Base-by-base conservation (phyloP, 2,888 invertebrate species). In the Drosophila fungiperda region DNA sequence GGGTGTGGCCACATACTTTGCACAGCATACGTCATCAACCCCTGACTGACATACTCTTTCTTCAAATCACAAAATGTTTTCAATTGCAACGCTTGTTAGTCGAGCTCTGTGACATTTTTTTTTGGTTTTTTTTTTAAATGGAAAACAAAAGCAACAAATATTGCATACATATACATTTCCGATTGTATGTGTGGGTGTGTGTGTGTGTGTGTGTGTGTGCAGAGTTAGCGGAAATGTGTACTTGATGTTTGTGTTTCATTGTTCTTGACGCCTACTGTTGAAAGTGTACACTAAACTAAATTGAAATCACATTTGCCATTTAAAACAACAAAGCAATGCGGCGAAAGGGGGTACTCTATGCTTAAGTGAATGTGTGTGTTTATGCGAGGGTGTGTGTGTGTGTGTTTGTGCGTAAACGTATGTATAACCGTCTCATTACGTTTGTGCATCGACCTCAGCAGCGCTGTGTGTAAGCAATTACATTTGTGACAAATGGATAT, bases 401-500 rank as follows among this genome's bases (percentile, higher is more conserved):
- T 70, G 54, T 50, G 26, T 32, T 23, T 1, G 15, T 29, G 17
- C 49, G 54, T 4, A 54, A 29, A 2, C 42, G 57, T 69, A 48
- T 70, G 50, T 62, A 52, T 52, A 62, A 67, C 40, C 62, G 61
- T 50, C 71, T 78, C 80, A 74, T 81, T 84, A 83, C 67, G 72
- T 80, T 83, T 63, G 65, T 57, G 60, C 61, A 53, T 45, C 40
- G 53, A 72, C 65, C 52, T 55, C 74, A 23, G 5, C 50, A 53
- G 68, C 38, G 32, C 72, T 69, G 49, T 73, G 76, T 62, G 64
- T 76, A 77, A 76, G 78, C 83, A 79, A 82, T 87, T 87, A 79
- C 73, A 63, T 66, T 67, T 76, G 70, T 89, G 86, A 85, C 88
- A 89, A 87, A 87, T 89, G 76, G 87, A 87, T 89, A 80, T 87